phyloP scores from a whole-genome alignment of 2,888 invertebrate species.

The Julus scandinavius region DNA sequence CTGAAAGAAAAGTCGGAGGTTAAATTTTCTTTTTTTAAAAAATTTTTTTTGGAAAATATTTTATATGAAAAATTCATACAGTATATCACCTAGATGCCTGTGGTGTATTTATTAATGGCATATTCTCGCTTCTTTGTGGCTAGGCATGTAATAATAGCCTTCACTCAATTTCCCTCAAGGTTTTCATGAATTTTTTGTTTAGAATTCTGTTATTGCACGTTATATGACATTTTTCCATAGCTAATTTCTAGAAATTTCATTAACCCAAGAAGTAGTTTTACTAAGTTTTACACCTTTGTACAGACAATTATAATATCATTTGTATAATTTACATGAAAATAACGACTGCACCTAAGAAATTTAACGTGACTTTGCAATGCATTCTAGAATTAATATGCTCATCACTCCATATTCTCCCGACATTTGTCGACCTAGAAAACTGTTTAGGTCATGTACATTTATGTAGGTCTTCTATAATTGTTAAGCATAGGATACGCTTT shows the following conservation, averaged over 20 bases:
- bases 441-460: background rate
- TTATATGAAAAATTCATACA: background rate
- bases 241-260: background rate
- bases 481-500: slow-evolving; percentile 16
- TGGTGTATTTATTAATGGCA: background rate
- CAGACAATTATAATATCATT: background rate
- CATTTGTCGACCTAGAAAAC: slow-evolving; percentile 19
- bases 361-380: background rate
- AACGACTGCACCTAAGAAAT: background rate
- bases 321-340: background rate
- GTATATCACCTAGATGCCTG: background rate
- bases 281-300: background rate
- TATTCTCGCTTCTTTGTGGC: background rate
- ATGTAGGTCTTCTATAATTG: slow-evolving; percentile 15
- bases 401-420: slow-evolving; percentile 22
- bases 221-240: background rate
- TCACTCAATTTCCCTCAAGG: background rate
- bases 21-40: background rate
- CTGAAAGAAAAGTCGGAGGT: background rate
- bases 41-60: background rate
- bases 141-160: background rate
- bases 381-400: background rate
- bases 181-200: background rate
- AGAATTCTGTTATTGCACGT: background rate
- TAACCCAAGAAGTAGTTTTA: background rate